phyloP scores from a whole-genome alignment of 1,140 invertebrate species.

The Aphelenchoides fujianensis region DNA sequence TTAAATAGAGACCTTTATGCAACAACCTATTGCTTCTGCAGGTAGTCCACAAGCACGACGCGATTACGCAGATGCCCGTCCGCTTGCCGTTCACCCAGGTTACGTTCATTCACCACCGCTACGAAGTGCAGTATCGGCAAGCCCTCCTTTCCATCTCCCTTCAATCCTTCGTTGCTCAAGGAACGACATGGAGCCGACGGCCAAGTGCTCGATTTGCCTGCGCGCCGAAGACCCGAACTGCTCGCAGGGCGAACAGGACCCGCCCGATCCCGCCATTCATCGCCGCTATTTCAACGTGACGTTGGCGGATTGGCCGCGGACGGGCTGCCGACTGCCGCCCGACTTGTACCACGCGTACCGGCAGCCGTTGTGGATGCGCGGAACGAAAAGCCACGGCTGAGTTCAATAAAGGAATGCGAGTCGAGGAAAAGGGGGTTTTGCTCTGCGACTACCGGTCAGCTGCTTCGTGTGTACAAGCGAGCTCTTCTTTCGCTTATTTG shows the following conservation, averaged over 20 bases:
- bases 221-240: slow-evolving; percentile 17
- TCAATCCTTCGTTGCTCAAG: too few species aligned
- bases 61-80: slow-evolving; percentile 34
- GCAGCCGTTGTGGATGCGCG: too few species aligned
- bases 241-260: background rate
- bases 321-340: background rate
- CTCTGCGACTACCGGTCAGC: too few species aligned
- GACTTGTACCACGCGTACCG: background rate
- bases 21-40: too few species aligned
- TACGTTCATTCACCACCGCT: slow-evolving; percentile 46
- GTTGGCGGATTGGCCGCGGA: background rate
- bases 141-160: too few species aligned
- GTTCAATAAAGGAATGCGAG: too few species aligned
- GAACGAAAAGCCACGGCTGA: too few species aligned
- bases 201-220: background rate
- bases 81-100: slow-evolving; percentile 25
- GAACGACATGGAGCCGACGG: slow-evolving; percentile 5
- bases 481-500: too few species aligned
- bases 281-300: slow-evolving; percentile 16
- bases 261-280: slow-evolving; percentile 1
- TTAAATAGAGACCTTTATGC: too few species aligned
- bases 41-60: slow-evolving; percentile 33
- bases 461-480: too few species aligned
- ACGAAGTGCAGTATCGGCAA: slow-evolving; percentile 23
- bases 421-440: too few species aligned